phyloP scores from a whole-genome alignment of 1,140 invertebrate species.

The Plectrocnemia conspersa region DNA sequence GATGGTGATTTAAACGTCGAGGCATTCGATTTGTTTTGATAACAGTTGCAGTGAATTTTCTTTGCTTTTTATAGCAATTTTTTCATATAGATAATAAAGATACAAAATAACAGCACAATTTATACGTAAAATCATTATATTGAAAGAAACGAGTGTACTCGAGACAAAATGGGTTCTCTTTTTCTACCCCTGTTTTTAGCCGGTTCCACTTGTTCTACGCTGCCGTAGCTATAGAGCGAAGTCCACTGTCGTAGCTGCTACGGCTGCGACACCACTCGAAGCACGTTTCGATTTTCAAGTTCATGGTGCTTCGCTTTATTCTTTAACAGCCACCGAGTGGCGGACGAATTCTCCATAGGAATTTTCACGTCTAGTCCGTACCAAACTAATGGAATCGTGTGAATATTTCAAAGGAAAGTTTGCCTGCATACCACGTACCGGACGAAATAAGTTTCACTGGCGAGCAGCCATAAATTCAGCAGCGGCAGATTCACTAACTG shows the following conservation, averaged over 20 bases:
- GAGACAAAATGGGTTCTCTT: background rate
- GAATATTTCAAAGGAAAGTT: constrained; percentile 30
- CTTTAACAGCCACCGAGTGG: background rate
- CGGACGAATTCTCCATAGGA: constrained; percentile 4
- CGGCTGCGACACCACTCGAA: constrained; percentile 24
- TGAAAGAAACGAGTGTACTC: no score
- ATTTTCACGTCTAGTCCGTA: constrained; percentile 9
- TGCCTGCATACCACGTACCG: background rate
- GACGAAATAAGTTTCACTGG: background rate
- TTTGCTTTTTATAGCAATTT: no score
- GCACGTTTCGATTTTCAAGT: constrained; percentile 36
- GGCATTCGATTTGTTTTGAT: no score
- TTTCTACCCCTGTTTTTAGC: background rate
- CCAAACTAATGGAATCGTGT: constrained; percentile 33
- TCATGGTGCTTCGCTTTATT: constrained; percentile 27
- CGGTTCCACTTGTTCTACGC: no score
- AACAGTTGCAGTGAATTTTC: no score
- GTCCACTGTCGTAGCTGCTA: no score
- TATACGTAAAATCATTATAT: no score
- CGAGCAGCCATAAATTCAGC: background rate
- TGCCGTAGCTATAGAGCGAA: no score
- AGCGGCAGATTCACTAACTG: background rate
- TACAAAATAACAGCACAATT: no score
- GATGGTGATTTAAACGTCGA: no score
- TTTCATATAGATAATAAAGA: no score